Evolutionary conservation across 2,888 invertebrate species (phyloP).

Genomic region (Eupithecia pulchellata): DNA sequence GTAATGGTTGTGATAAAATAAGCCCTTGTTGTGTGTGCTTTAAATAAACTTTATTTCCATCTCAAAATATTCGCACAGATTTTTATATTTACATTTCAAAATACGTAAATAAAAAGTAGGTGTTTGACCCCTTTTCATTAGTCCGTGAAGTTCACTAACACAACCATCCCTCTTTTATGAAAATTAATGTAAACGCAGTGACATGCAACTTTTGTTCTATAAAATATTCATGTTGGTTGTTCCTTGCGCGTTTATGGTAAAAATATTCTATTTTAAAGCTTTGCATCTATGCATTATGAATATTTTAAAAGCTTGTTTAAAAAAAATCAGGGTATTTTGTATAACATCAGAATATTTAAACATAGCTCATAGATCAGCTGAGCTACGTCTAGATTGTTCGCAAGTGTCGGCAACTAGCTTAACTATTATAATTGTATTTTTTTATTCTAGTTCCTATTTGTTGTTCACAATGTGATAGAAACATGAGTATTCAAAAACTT

Average conservation of each 20-base stretch:
- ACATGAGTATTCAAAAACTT: not conserved
- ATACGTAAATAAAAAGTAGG: not conserved
- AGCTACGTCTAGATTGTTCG: too few relatives aligned
- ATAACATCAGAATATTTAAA: not conserved
- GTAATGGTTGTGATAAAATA: not conserved
- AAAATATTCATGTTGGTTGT: slow-evolving; percentile 12
- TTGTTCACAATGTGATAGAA: too few relatives aligned
- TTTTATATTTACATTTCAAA: not conserved
- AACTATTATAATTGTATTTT: too few relatives aligned
- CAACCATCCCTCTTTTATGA: slow-evolving; percentile 57
- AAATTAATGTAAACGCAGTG: slow-evolving; percentile 62
- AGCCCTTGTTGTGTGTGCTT: not conserved
- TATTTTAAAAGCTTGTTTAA: not conserved
- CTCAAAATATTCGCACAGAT: not conserved
- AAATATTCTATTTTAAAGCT: not conserved
- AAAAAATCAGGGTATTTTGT: not conserved
- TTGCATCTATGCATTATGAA: not conserved
- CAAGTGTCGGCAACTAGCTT: too few relatives aligned
- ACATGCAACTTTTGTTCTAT: slow-evolving; percentile 52
- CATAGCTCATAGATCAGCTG: not conserved
- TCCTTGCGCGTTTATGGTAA: not conserved
- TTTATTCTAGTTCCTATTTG: too few relatives aligned
- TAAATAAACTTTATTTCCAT: not conserved
- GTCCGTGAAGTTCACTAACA: slow-evolving; percentile 43
- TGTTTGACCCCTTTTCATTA: slow-evolving; percentile 18